Evolutionary conservation across 2,113 vertebrate species (phyloP), one percentile per base, ranked within the genome.

Genomic region (Nipponia nippon): DNA sequence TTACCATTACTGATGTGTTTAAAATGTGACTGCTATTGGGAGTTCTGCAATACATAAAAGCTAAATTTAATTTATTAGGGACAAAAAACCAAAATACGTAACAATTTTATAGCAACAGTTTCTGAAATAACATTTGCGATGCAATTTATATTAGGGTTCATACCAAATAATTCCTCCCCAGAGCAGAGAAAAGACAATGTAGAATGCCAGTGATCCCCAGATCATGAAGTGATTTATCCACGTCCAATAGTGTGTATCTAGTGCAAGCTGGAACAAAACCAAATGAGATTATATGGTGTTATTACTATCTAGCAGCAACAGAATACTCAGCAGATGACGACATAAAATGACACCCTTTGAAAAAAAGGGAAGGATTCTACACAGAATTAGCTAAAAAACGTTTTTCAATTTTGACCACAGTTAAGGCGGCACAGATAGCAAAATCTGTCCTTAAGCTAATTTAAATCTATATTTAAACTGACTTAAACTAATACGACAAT

Each of bases 191-290:
- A 99, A 99, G 95, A 99, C 91, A 55, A 99, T 96, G 52, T 99
- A 99, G 98, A 99, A 99, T 9, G 99, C 97, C 90, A 99, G 97
- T 2, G 99, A 99, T 49, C 99, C 99, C 99, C 99, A 99, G 96
- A 99, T 99, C 85, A 99, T 98, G 72, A 99, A 99, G 87, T 99
- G 99, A 98, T 99, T 99, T 97, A 99, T 99, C 99, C 99, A 99
- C 0, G 99, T 99, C 99, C 99, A 99, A 98, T 99, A 99, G 87
- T 99, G 99, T 14, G 99, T 99, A 95, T 99, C 99, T 53, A 99
- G 97, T n/a, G 98, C 99, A 94, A 99, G 97, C 99, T 99, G 46
- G 27, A 96, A 93, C 65, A 86, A 56, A 97, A 12, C 1, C 56
- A 62, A 65, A 70, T 1, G 3, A 73, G 16, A 49, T 26, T 19